Base-by-base conservation (phyloP, 2,113 vertebrate species). In the Lycaon pictus region DNA sequence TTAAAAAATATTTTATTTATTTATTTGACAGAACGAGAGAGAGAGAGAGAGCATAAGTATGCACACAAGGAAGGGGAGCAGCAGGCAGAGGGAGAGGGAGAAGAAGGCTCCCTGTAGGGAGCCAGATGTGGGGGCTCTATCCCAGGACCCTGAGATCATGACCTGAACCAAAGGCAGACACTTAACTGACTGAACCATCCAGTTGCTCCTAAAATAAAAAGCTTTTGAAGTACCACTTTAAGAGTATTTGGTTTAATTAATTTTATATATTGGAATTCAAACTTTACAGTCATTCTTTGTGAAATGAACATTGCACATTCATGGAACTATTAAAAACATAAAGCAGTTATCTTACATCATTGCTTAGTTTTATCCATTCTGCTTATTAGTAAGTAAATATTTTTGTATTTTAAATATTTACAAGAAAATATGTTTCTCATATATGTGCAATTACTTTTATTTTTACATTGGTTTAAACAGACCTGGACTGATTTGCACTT, bases 241-340 rank as follows among this genome's bases (percentile, higher is more conserved):
- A 90, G 72, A 27, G 15, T 76, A 74, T 79, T 86, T 56, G 32
- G 25, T 58, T 93, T 80, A 92, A 95, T 95, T 81, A 96, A 90
- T 93, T 94, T 88, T 83, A 76, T 51, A 90, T 81, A 48, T 76
- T 76, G 77, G 16, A 94, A 80, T 77, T 84, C 63, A 97, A 94
- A 92, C 53, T 63, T 27, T 58, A 72, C 4, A 56, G 69, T 5
- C 71, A 11, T 91, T 71, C 11, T 81, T 91, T 79, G 1, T 20
- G 29, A 93, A 95, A 86, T 63, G 6, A 87, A 95, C 35, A 37
- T 93, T 37, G 5, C 6, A 62, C 10, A 67, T 29, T 15, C 16
- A 82, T 32, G 4, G 71, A 63, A 1, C 5, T 58, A 55, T 58
- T 19, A 20, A 65, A 88, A 91, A 58, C 60, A 77, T 81, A 65